These are phyloP conservation scores for Hystrix cristata DNA, from an alignment of 2,113 vertebrate genomes.

Conservation along the genomic window DNA sequence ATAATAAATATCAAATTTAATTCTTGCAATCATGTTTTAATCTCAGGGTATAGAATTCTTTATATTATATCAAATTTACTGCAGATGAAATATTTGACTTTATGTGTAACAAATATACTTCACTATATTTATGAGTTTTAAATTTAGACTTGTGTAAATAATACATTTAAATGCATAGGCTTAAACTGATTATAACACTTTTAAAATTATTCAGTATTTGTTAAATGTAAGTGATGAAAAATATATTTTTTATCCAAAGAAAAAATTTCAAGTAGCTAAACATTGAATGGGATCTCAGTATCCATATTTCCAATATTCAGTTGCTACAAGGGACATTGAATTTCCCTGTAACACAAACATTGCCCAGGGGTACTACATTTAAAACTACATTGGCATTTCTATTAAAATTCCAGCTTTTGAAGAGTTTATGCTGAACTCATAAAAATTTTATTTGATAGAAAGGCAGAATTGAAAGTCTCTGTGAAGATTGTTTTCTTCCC, in stretches of 20 bases:
- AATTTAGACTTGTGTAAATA: constrained; percentile 29
- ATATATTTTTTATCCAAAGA: constrained; percentile 62
- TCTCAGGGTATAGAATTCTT: background rate
- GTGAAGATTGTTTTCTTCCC: constrained; percentile 71
- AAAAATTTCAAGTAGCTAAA: constrained; percentile 57
- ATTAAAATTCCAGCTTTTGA: constrained; percentile 82
- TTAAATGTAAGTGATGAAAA: constrained; percentile 50
- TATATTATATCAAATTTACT: background rate
- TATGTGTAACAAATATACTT: constrained; percentile 18
- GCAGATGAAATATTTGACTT: background rate
- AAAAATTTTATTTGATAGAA: constrained; percentile 78
- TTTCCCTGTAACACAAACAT: constrained; percentile 58
- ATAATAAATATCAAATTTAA: background rate
- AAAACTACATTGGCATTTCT: constrained; percentile 76
- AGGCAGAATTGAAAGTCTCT: constrained; percentile 69
- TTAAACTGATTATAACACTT: constrained; percentile 26
- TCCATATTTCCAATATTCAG: constrained; percentile 10
- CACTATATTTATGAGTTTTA: background rate
- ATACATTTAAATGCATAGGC: background rate
- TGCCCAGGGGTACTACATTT: constrained; percentile 79
- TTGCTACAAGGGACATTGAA: constrained; percentile 41
- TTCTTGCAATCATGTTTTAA: background rate
- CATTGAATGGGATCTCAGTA: constrained; percentile 29
- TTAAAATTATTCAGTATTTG: constrained; percentile 14
- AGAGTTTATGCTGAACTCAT: constrained; percentile 77